These are phyloP conservation scores for Glossophaga mutica DNA, from an alignment of 2,797 vertebrate genomes.

Conservation along the genomic window DNA sequence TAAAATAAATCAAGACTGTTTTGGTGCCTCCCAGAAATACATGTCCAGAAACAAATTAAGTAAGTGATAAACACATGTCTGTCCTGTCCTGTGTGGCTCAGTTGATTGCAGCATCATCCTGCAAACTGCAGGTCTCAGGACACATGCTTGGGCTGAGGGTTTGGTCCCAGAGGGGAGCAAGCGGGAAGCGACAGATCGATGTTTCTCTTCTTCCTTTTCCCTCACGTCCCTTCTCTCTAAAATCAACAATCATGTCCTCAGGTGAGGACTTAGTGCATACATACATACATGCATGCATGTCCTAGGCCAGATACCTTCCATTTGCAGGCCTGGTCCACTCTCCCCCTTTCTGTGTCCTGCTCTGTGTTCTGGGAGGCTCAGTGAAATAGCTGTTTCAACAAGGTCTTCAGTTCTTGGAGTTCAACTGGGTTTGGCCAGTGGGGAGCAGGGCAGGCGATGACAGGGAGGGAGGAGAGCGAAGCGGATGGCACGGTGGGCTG, in stretches of 20 bases:
- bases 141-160: neutral
- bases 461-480: neutral
- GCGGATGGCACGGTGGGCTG: rapidly evolving
- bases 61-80: neutral
- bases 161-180: neutral
- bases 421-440: neutral
- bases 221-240: neutral
- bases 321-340: rapidly evolving
- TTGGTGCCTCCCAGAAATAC: neutral
- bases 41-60: too few species aligned
- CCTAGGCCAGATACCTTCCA: neutral
- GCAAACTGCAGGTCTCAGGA: neutral
- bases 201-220: too few species aligned
- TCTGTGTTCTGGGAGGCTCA: neutral
- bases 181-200: too few species aligned
- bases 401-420: neutral
- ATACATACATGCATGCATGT: neutral
- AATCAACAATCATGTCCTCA: neutral
- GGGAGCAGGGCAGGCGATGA: neutral
- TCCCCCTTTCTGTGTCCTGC: neutral
- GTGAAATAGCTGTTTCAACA: neutral
- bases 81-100: neutral
- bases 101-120: neutral
- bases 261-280: neutral
- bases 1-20: neutral